Evolutionary conservation across 1,140 invertebrate species (phyloP), one percentile per base, ranked within the genome.

Genomic region (Saccostrea echinata): DNA sequence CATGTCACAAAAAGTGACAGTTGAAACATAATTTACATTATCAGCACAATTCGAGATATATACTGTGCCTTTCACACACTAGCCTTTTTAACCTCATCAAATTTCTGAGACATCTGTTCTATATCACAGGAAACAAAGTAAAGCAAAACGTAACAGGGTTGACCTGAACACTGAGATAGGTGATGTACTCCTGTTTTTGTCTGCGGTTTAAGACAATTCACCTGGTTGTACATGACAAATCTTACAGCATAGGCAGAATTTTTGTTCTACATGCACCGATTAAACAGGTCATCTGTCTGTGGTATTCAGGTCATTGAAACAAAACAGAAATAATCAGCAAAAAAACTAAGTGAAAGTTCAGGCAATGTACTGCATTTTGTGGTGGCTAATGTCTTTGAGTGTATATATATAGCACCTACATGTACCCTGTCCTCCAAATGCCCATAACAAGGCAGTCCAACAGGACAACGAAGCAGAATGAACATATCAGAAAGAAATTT

Each of bases 141-240:
- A 33, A 16, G 27, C 68, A 30, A 71, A 71, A 71, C 24, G 9
- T 30, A 13, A 6, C 24, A 1, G 27, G 16, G 24, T 71, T 71
- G 68, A 71, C 68, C 68, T 71, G 68, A 71, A 33, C 68, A 71
- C 30, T 4, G 27, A 30, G 68, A 33, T 16, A 71, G 24, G 68
- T 30, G 27, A 11, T 71, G 68, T 30, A 71, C 68, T 71, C 27
- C 30, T 33, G 4, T 33, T 61, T 71, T 33, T 71, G 68, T 71
- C 68, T 71, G 30, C 24, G 27, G 24, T 71, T 71, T 71, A 71
- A 71, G 68, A 71, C 68, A 71, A 71, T 71, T 71, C 30, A 71
- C 68, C 68, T 71, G 68, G 55, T 30, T 33, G 68, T 33, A 71
- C 68, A 71, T 71, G 68, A 71, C 68, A 71, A 33, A 33, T 30